phyloP scores from a whole-genome alignment of 2,113 vertebrate genomes.

The Geococcyx californianus region DNA sequence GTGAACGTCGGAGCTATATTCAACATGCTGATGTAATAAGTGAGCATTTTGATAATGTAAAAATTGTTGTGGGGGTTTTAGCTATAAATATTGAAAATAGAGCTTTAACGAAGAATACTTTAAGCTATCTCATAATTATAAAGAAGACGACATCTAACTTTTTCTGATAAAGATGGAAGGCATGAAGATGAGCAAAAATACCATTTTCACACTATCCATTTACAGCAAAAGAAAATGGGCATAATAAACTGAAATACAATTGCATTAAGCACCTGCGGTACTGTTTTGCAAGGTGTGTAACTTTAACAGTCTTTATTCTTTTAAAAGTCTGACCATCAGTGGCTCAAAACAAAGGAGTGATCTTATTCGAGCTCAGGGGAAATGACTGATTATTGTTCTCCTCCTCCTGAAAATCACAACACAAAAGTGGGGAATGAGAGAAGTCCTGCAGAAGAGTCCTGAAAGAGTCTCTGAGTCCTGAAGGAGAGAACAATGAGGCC shows the following conservation, averaged over 20 bases:
- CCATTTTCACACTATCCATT: not conserved
- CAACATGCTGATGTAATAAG: not conserved
- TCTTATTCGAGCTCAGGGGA: fast-evolving
- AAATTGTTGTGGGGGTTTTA: not conserved
- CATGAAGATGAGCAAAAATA: not conserved
- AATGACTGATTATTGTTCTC: not conserved
- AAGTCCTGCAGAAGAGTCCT: not conserved
- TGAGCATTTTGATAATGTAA: not conserved
- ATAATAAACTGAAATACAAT: not conserved
- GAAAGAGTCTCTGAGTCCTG: not conserved
- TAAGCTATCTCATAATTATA: not conserved
- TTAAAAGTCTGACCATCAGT: not conserved
- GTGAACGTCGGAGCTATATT: not conserved
- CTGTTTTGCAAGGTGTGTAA: not conserved
- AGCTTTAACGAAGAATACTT: not conserved
- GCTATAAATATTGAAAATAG: not conserved
- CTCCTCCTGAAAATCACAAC: not conserved
- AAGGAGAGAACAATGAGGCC: not conserved
- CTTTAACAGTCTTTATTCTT: not conserved
- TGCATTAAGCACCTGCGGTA: not conserved
- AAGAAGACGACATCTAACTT: not conserved
- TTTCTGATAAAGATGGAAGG: not conserved
- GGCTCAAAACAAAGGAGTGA: not conserved
- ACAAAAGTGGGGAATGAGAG: not conserved
- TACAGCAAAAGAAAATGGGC: not conserved